These are phyloP conservation scores for Mesochorus sp. DNA, from an alignment of 2,888 invertebrate species.

Conservation along the genomic window DNA sequence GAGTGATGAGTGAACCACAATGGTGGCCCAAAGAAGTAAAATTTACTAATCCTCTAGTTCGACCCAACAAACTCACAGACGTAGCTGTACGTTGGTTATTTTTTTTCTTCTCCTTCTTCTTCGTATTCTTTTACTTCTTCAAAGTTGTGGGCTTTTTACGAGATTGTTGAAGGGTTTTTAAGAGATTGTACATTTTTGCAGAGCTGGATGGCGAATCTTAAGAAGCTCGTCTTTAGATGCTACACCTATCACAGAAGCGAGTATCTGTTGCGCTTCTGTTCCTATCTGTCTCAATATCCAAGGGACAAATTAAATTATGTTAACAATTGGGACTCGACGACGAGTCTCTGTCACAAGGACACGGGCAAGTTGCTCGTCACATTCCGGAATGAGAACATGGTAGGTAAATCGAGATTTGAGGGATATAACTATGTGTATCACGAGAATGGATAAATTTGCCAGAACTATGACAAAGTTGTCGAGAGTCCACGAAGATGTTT, in stretches of 20 bases:
- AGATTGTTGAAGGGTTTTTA: background rate
- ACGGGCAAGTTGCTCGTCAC: conserved; percentile 88
- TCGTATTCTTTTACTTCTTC: too few relatives aligned
- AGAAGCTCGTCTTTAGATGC: conserved; percentile 87
- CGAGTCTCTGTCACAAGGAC: conserved; percentile 87
- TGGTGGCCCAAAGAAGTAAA: conserved; percentile 89
- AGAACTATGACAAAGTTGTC: background rate
- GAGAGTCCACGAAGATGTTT: conserved; percentile 82
- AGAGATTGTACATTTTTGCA: conserved; percentile 63
- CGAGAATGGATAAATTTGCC: too few relatives aligned
- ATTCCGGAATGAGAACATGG: conserved; percentile 89
- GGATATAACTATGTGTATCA: too few relatives aligned
- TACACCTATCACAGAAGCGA: conserved; percentile 89
- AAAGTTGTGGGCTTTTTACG: too few relatives aligned
- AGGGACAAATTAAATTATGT: conserved; percentile 87
- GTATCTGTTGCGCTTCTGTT: conserved; percentile 88
- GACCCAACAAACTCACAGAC: conserved; percentile 83
- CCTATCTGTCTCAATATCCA: conserved; percentile 87
- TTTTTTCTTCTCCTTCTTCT: background rate
- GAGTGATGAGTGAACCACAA: conserved; percentile 84
- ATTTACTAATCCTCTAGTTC: conserved; percentile 86
- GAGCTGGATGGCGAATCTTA: conserved; percentile 86
- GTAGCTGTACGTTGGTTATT: conserved; percentile 74
- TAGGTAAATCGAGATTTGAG: conserved; percentile 69
- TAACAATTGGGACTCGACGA: conserved; percentile 89